phyloP scores from a whole-genome alignment of 2,888 invertebrate species.

The Boloria selene region DNA sequence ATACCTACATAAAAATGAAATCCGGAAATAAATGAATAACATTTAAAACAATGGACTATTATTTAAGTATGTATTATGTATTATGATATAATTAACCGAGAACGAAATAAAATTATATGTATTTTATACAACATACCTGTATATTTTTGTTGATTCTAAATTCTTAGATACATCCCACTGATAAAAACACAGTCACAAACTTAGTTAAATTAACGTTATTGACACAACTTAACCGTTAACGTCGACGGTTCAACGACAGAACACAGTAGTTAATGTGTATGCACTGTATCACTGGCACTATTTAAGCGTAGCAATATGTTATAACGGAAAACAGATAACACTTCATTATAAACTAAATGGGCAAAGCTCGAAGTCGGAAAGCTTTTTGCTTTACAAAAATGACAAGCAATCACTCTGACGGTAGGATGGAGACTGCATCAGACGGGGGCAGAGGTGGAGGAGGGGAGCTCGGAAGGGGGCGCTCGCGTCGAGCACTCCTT shows the following conservation, averaged over 20 bases:
- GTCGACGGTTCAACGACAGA: slow-evolving; percentile 52
- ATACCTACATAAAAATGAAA: slow-evolving; percentile 27
- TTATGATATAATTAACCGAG: slow-evolving; percentile 9
- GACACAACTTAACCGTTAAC: slow-evolving; percentile 64
- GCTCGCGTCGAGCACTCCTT: slow-evolving; percentile 57
- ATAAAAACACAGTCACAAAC: slow-evolving; percentile 68
- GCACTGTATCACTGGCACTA: slow-evolving; percentile 49
- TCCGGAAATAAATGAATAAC: slow-evolving; percentile 22
- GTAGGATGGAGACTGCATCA: slow-evolving; percentile 72
- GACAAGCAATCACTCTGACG: slow-evolving; percentile 51
- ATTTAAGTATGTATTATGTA: not conserved
- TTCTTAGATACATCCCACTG: slow-evolving; percentile 63
- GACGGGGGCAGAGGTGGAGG: slow-evolving; percentile 50
- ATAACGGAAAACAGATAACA: slow-evolving; percentile 53
- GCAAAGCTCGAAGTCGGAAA: slow-evolving; percentile 75
- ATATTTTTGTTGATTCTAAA: slow-evolving; percentile 60
- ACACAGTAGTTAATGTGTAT: slow-evolving; percentile 40
- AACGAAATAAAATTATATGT: slow-evolving; percentile 22
- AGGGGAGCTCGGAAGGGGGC: slow-evolving; percentile 63
- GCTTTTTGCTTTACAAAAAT: slow-evolving; percentile 51
- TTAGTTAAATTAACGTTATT: slow-evolving; percentile 63
- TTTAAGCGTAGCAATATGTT: slow-evolving; percentile 44
- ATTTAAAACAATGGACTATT: slow-evolving; percentile 37
- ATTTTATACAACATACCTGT: slow-evolving; percentile 54
- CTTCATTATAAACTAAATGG: slow-evolving; percentile 59